Base-by-base conservation (phyloP, 2,888 invertebrate genomes). In the Rotaria socialis region DNA sequence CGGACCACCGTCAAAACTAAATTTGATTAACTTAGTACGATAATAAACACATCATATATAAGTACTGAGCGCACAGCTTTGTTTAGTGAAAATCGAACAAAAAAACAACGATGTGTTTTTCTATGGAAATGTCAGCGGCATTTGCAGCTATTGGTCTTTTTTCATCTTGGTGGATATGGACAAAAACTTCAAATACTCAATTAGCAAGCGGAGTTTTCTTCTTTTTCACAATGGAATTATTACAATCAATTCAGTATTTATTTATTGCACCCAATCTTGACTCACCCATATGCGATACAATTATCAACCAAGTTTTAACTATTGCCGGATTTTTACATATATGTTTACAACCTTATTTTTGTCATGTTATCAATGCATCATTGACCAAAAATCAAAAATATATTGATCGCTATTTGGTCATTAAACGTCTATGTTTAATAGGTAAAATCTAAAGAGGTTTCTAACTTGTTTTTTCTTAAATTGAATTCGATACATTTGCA, bases 171-270 rank as follows among this genome's bases (percentile, higher is more conserved):
- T 75, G 75, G 75, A 75, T 75, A 22, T 75, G 43, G 75, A 24
- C 75, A 24, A 75, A 75, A 75, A 75, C 75, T 19, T 75, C 75
- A 6, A 75, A 75, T 43, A 75, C 75, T 41, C 75, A 75, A 75
- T 24, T 75, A 19, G 75, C 75, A 35, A 24, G 41, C 19, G 75
- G 41, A 24, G 75, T 75, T 43, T 75, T 75, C 19, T 75, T 75
- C 43, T 75, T 75, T 75, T 75, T 75, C 8, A 75, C 75, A 24
- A 75, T 75, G 75, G 75, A 75, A 43, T 75, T 75, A 24, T 24
- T 75, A 24, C 75, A 43, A 24, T 41, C 75, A 10, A 43, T 75
- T 75, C 43, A 75, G 43, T 75, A 75, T 75, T 75, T 75, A 5
- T 75, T 75, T 75, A 75, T 75, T 41, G 75, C 75, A 22, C 75